These are phyloP conservation scores for Drosophila ustulata DNA, from an alignment of 2,888 invertebrate species.

Conservation along the genomic window DNA sequence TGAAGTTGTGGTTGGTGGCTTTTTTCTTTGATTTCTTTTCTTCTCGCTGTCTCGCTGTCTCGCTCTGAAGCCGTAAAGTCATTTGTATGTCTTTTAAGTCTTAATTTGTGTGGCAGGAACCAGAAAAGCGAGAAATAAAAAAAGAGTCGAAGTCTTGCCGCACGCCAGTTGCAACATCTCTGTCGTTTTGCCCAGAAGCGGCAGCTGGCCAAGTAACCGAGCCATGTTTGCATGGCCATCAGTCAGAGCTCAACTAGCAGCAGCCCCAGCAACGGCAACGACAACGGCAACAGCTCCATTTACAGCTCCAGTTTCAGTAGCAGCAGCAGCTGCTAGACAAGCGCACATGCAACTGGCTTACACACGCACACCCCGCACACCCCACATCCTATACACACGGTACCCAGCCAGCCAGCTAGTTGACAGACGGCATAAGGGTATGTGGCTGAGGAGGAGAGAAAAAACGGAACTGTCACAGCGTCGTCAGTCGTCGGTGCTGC, in stretches of 20 bases:
- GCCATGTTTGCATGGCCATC: slow-evolving; percentile 53
- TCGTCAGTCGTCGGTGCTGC: slow-evolving; percentile 49
- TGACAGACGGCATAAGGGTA: slow-evolving; percentile 27
- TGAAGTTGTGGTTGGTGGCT: slow-evolving; percentile 58
- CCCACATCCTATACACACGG: not conserved
- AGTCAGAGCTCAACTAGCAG: slow-evolving; percentile 72
- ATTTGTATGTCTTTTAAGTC: slow-evolving; percentile 59
- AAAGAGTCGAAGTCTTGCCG: not conserved
- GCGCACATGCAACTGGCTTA: slow-evolving; percentile 70
- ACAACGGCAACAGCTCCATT: slow-evolving; percentile 38
- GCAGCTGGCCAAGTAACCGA: slow-evolving; percentile 35
- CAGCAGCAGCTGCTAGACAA: slow-evolving; percentile 42
- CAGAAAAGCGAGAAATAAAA: slow-evolving; percentile 8
- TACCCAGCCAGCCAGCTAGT: slow-evolving; percentile 16
- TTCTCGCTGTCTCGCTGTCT: slow-evolving; percentile 1
- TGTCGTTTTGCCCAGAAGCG: slow-evolving; percentile 21
- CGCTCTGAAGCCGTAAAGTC: slow-evolving; percentile 33
- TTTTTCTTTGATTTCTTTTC: slow-evolving; percentile 22
- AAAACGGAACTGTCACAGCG: slow-evolving; percentile 73
- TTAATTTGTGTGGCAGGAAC: slow-evolving; percentile 64
- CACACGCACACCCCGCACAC: slow-evolving; percentile 53
- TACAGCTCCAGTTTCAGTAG: slow-evolving; percentile 35
- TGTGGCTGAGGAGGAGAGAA: slow-evolving; percentile 22
- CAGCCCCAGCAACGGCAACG: slow-evolving; percentile 36
- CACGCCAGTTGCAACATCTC: slow-evolving; percentile 3